Evolutionary conservation across 2,888 invertebrate species (phyloP), one percentile per base, ranked within the genome.

Genomic region (Allacma fusca): DNA sequence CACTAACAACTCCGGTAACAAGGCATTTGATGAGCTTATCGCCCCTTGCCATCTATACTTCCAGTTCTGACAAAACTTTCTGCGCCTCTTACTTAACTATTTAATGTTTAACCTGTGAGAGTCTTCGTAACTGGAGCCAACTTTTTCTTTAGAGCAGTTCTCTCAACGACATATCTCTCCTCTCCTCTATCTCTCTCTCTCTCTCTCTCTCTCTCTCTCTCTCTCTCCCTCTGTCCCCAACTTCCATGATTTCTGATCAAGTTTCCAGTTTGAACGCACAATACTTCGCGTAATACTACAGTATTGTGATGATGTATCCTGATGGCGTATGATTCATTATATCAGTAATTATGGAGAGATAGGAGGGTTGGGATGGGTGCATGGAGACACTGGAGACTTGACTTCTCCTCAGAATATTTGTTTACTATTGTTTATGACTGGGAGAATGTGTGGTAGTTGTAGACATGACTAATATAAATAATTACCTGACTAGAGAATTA

Each of bases 11-110:
- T 57, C 4, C 57, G 23, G 23, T 67, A 67, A 68, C 68, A 68
- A 68, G 68, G 68, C 68, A 68, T 34, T 68, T 68, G 68, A 68
- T 71, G 50, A 44, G 50, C 71, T 71, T 71, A 57, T 71, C 50
- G 2, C 23, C 26, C 57, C 50, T 71, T 44, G 43, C 71, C 71
- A 50, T 57, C 71, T 21, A 50, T 71, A 21, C 28, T 28, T 26
- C 59, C 71, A 50, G 16, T 57, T 57, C 50, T 71, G 44, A 71
- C 50, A 26, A 28, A n/a, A 71, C 21, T 71, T 57, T 71, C 71
- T 26, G 16, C 4, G n/a, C 2, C 9, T 50, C n/a, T 19, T 40
- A 40, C 50, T 50, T 50, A n/a, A 50, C 50, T 50, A n/a, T 50
- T 50, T 19, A 19, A 16, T 50, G 50, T 50, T 13, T 50, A n/a